Evolutionary conservation across 1,140 invertebrate genomes (phyloP), one percentile per base, ranked within the genome.

Genomic region (Protaetia brevitarsis): DNA sequence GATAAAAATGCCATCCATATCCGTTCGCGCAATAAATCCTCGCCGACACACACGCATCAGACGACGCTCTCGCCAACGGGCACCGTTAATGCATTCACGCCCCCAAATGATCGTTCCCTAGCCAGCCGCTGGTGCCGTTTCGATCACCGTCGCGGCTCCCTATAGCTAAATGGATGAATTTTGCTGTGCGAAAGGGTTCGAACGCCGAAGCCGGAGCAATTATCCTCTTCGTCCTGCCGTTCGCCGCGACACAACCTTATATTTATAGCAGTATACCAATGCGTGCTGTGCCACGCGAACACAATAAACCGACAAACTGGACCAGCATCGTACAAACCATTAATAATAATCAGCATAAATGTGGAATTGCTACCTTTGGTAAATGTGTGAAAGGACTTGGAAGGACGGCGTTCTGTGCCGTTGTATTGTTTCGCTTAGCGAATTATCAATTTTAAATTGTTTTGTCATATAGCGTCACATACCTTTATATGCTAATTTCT

Each of bases 321-420:
- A 51, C 41, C 26, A 16, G 19, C 41, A 51, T n/a, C n/a, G n/a
- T 11, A 51, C 19, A 23, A 21, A 51, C 41, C 41, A 51, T 51
- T 51, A 51, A 51, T 51, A 51, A 51, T 51, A 51, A 51, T 51
- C 26, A 51, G 16, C 41, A 51, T 51, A 51, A 51, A 51, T 51
- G 19, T 51, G 16, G 41, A 51, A 51, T 51, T 23, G 41, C 19
- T 23, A n/a, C 41, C 19, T 0, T 23, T 8, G 41, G 8, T 51
- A 51, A 23, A 16, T 51, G 41, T n/a, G 3, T 51, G 41, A 51
- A 51, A 51, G 5, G 13, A 51, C n/a, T n/a, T n/a, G n/a, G n/a
- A n/a, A n/a, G n/a, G n/a, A n/a, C n/a, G n/a, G n/a, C n/a, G n/a
- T n/a, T 23, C 41, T 51, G 41, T 19, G 11, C 13, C 41, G 41